Base-by-base conservation (phyloP, 2,888 invertebrate genomes). In the Nephrocerus scutellatus region DNA sequence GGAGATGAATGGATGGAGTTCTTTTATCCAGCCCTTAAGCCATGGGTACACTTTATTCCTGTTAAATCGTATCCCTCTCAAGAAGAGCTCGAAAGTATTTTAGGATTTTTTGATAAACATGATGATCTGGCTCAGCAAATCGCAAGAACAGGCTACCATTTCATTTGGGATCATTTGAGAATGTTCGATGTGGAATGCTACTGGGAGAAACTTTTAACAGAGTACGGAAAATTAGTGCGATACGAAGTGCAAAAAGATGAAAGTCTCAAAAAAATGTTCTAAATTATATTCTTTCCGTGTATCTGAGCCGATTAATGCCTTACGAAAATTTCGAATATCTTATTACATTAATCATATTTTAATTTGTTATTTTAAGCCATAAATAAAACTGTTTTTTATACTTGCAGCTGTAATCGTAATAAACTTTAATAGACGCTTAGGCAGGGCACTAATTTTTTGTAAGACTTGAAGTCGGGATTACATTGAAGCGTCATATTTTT, bases 11-110 rank as follows among this genome's bases (percentile, higher is more conserved):
- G 95, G 95, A 71, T 79, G 24, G 96, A 97, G 71, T 97, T 96
- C 66, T 97, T 91, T 67, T 97, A 97, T 62, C 75, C 81, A 4
- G 77, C 82, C 8, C 68, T 97, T 56, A 85, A 84, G 63, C 93
- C 95, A 1, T 96, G 96, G 96, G 77, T 92, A 25, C 96, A 97
- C 69, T 97, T 91, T 63, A 76, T 97, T 48, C 96, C 96, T 1
- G 77, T 97, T 2, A 75, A 74, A 47, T 79, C 79, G 18, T 70
- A 76, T 51, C 74, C 82, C 10, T 76, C 71, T 15, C 73, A 82
- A 64, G 70, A 77, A 26, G 79, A 89, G 48, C 74, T 91, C n/a
- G 73, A 75, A 53, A 73, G 77, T 30, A 65, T 90, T 15, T 69
- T 96, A 5, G 63, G 77, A 29, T 96, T 87, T 71, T 85, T 84